Percentiles rank a stretch among this genome's conserved stretches.
Conservation (phyloP, 2,888 invertebrate genomes). For the Brenthis ino region DNA sequence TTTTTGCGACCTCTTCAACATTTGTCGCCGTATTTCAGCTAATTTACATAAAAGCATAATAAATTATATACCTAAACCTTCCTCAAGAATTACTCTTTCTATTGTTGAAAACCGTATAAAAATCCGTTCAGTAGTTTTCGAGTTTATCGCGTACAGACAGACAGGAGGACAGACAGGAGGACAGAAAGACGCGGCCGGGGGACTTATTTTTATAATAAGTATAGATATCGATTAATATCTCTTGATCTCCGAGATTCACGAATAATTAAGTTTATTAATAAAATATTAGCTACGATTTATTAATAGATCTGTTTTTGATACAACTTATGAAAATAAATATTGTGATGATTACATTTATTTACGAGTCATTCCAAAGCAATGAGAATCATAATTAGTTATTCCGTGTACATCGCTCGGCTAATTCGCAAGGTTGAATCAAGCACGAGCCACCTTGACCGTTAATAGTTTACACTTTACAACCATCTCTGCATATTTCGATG, state of each 20-base stretch:
- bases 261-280: neutral
- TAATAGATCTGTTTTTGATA: neutral
- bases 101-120: too few relatives aligned
- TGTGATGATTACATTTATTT: slow-evolving; percentile 16
- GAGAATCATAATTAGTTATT: slow-evolving; percentile 50
- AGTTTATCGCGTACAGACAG: too few relatives aligned
- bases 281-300: too few relatives aligned
- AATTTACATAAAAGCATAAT: too few relatives aligned
- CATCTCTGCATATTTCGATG: slow-evolving; percentile 65
- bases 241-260: neutral
- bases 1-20: too few relatives aligned
- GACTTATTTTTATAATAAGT: too few relatives aligned
- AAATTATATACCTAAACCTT: too few relatives aligned
- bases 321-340: neutral
- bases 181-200: too few relatives aligned
- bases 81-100: too few relatives aligned
- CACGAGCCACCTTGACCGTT: slow-evolving; percentile 74
- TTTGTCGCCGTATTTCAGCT: too few relatives aligned
- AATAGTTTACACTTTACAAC: slow-evolving; percentile 65
- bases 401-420: slow-evolving; percentile 50
- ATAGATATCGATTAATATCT: slow-evolving; percentile 5
- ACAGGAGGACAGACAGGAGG: too few relatives aligned
- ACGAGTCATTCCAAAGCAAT: slow-evolving; percentile 49
- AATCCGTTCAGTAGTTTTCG: too few relatives aligned
- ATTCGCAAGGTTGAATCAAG: slow-evolving; percentile 69